Evolutionary conservation across 35 echinoderm and acorn worm genomes (phyloP).

Genomic region (Antedon bifida): DNA sequence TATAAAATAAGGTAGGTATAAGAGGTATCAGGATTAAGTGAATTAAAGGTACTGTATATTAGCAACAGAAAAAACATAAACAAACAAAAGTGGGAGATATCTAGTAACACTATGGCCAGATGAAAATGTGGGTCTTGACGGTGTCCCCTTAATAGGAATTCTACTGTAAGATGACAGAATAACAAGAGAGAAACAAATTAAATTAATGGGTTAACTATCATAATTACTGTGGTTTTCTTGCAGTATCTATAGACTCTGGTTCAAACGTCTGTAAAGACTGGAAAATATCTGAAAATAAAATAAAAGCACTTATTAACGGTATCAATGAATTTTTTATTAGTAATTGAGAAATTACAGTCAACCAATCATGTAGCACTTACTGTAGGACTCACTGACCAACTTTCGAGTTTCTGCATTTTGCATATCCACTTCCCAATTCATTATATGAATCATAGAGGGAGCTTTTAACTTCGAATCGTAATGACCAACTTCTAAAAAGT

Average conservation of each 20-base stretch:
- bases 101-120: too few relatives aligned
- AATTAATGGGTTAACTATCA: background rate
- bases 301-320: background rate
- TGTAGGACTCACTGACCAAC: conserved; percentile 69
- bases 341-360: too few relatives aligned
- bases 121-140: too few relatives aligned
- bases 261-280: conserved; percentile 60
- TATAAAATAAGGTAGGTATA: conserved; percentile 4
- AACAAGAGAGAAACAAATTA: background rate
- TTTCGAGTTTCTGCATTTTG: conserved; percentile 71
- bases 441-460: conserved; percentile 30
- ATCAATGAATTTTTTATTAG: too few relatives aligned
- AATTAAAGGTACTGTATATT: too few relatives aligned
- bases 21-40: background rate
- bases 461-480: background rate
- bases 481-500: background rate
- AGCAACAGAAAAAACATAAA: too few relatives aligned
- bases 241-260: conserved; percentile 43
- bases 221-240: conserved; percentile 91
- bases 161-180: too few relatives aligned
- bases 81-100: too few relatives aligned
- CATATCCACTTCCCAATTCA: conserved; percentile 86
- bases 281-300: conserved; percentile 66
- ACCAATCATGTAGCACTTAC: conserved; percentile 17
- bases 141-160: too few relatives aligned